These are phyloP conservation scores for Muraenolepis orangiensis DNA, from an alignment of 2,797 vertebrate species.

Conservation along the genomic window DNA sequence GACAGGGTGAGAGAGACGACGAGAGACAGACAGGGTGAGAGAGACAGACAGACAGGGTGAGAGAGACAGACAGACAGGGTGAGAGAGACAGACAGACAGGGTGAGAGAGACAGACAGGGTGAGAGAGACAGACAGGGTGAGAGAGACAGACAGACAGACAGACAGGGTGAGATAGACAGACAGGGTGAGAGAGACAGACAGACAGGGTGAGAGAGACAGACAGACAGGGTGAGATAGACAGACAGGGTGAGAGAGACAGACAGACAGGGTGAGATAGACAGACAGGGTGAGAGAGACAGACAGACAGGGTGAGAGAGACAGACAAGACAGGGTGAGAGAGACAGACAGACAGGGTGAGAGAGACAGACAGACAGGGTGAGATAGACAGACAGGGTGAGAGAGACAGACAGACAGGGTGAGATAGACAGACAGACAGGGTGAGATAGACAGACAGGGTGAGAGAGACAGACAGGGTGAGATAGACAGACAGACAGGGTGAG, in stretches of 20 bases:
- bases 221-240: background rate
- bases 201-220: background rate
- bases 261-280: background rate
- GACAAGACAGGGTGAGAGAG: too few relatives aligned
- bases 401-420: background rate
- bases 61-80: background rate
- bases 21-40: background rate
- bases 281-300: background rate
- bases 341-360: background rate
- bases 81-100: conserved; percentile 10
- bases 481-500: background rate
- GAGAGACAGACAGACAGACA: background rate
- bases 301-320: too few relatives aligned
- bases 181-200: background rate
- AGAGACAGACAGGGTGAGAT: too few relatives aligned
- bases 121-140: background rate
- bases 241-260: background rate
- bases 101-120: background rate
- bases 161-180: background rate
- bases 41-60: background rate
- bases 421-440: background rate
- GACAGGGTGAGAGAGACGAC: too few relatives aligned
- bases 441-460: too few relatives aligned
- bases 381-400: background rate
- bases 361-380: background rate